phyloP scores from a whole-genome alignment of 1,140 invertebrate species.

The Neotoxoptera formosana region DNA sequence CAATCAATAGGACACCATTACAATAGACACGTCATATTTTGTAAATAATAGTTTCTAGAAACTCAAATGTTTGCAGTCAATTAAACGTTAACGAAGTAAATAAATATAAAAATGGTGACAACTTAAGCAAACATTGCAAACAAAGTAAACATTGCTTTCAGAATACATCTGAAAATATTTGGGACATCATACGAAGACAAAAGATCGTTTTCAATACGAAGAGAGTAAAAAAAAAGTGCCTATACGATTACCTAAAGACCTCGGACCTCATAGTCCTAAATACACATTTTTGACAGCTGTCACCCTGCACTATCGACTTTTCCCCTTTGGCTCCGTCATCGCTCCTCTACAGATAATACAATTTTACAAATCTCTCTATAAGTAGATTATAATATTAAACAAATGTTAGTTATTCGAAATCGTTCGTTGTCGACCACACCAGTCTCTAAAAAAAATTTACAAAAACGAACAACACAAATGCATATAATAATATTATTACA shows the following conservation, averaged over 20 bases:
- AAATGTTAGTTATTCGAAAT: neutral
- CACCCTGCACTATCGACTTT: neutral
- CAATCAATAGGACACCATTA: neutral
- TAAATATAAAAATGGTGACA: neutral
- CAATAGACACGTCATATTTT: neutral
- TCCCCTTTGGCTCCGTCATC: neutral
- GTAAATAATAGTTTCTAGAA: neutral
- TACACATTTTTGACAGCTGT: neutral
- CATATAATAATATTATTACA: neutral
- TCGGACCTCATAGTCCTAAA: neutral
- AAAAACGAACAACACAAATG: neutral
- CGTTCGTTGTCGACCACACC: neutral
- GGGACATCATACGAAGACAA: neutral
- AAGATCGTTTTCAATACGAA: neutral
- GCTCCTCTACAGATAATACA: neutral
- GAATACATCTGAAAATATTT: neutral
- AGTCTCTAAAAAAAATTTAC: neutral
- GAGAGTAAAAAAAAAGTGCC: neutral
- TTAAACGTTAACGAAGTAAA: neutral
- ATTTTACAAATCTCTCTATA: neutral
- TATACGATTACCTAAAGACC: no score
- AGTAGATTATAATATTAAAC: neutral
- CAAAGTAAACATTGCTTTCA: neutral
- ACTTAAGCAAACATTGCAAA: neutral
- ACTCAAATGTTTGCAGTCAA: neutral